These are phyloP conservation scores for Melopsittacus undulatus DNA, from an alignment of 2,797 vertebrate species.

Conservation along the genomic window DNA sequence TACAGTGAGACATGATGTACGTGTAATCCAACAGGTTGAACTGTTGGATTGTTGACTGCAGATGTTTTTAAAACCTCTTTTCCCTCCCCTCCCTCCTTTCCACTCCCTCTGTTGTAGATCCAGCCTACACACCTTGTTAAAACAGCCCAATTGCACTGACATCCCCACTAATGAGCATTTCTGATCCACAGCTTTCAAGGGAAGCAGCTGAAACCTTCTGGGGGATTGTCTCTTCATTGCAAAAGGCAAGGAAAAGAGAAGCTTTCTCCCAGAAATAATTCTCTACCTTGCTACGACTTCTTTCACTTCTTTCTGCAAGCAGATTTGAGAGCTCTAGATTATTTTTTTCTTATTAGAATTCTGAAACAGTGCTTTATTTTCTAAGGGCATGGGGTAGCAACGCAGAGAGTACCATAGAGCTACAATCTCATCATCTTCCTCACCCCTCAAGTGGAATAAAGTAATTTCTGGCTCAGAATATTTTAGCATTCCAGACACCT, in stretches of 20 bases:
- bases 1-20: accelerated
- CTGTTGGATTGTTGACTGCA: not conserved
- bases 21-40: not conserved
- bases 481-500: not conserved
- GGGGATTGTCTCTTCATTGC: not conserved
- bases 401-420: not conserved
- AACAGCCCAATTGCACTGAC: not conserved
- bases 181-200: not conserved
- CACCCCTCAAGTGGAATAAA: not conserved
- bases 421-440: not conserved
- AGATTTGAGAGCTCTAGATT: not conserved
- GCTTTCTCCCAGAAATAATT: not conserved
- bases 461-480: not conserved
- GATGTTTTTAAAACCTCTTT: not conserved
- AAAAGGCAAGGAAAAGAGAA: not conserved
- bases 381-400: not conserved
- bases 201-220: not conserved
- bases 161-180: not conserved
- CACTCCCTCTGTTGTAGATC: not conserved
- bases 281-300: not conserved
- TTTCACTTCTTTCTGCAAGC: not conserved
- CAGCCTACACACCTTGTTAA: not conserved
- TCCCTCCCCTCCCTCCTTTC: not conserved
- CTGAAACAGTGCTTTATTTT: not conserved
- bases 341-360: not conserved